Conservation (phyloP, 2,113 vertebrate genomes). For the Eublepharis macularius region DNA sequence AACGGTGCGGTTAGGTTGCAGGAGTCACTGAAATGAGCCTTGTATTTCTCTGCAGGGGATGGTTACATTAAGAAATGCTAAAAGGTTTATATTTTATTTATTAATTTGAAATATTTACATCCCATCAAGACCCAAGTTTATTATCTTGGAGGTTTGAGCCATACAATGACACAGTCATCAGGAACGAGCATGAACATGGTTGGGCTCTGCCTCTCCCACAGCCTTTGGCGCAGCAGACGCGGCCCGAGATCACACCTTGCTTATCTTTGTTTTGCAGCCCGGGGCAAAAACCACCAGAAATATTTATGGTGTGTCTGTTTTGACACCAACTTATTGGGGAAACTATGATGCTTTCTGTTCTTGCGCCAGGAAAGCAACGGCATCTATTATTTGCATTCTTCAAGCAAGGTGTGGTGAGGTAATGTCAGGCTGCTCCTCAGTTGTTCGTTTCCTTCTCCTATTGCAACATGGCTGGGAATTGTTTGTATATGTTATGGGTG, state of each 20-base stretch:
- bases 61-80: too few species aligned
- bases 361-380: conserved; percentile 37
- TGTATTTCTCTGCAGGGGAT: too few species aligned
- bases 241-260: conserved; percentile 1
- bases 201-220: background rate
- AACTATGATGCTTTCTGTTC: background rate
- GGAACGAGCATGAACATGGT: background rate
- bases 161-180: background rate
- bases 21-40: too few species aligned
- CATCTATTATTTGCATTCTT: conserved; percentile 1
- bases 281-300: background rate
- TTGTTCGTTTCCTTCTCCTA: background rate
- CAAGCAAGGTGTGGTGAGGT: conserved; percentile 21
- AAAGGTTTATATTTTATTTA: too few species aligned
- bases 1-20: too few species aligned
- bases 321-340: background rate
- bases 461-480: background rate
- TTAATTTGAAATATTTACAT: too few species aligned
- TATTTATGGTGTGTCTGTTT: background rate
- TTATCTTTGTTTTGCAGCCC: background rate
- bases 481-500: background rate
- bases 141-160: too few species aligned
- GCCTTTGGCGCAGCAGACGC: background rate
- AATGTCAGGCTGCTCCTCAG: background rate
- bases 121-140: too few species aligned